These are phyloP conservation scores for Diogma glabrata DNA, from an alignment of 2,888 invertebrate genomes.

Conservation along the genomic window DNA sequence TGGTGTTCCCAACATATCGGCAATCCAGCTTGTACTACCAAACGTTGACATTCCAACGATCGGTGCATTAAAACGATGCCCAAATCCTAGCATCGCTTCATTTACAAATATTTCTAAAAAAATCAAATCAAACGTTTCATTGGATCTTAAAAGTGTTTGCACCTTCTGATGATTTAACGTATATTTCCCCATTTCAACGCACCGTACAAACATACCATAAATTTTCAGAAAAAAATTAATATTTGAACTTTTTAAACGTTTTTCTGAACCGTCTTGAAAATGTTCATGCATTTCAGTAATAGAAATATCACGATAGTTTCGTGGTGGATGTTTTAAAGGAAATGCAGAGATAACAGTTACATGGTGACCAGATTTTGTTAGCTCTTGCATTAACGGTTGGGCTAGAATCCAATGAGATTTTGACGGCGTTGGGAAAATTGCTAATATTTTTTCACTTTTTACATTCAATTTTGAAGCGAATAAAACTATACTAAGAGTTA, in stretches of 20 bases:
- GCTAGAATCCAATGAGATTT: slow-evolving; percentile 27
- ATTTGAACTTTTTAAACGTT: not conserved
- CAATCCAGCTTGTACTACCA: slow-evolving; percentile 4
- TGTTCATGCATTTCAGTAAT: slow-evolving; percentile 17
- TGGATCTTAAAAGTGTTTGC: slow-evolving; percentile 24
- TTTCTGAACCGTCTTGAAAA: slow-evolving; percentile 9
- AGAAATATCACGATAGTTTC: slow-evolving; percentile 22
- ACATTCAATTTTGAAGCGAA: not conserved
- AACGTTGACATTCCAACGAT: slow-evolving; percentile 25
- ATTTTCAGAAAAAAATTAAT: not conserved
- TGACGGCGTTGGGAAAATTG: slow-evolving; percentile 12
- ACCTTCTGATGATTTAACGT: slow-evolving; percentile 23
- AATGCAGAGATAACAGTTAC: slow-evolving; percentile 30
- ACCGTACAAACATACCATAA: slow-evolving; percentile 19
- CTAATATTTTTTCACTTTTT: not conserved
- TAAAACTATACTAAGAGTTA: no score
- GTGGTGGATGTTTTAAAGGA: slow-evolving; percentile 24
- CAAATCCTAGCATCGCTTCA: slow-evolving; percentile 28
- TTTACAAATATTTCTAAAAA: slow-evolving; percentile 32
- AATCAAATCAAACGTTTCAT: slow-evolving; percentile 33
- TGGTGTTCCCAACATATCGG: slow-evolving; percentile 4
- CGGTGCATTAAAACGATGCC: slow-evolving; percentile 29
- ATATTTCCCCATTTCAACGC: slow-evolving; percentile 22
- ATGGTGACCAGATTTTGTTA: slow-evolving; percentile 31
- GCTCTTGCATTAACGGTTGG: slow-evolving; percentile 27